Conservation (phyloP, 92 coral and sea anemone species). For the Nematostella vectensis region DNA sequence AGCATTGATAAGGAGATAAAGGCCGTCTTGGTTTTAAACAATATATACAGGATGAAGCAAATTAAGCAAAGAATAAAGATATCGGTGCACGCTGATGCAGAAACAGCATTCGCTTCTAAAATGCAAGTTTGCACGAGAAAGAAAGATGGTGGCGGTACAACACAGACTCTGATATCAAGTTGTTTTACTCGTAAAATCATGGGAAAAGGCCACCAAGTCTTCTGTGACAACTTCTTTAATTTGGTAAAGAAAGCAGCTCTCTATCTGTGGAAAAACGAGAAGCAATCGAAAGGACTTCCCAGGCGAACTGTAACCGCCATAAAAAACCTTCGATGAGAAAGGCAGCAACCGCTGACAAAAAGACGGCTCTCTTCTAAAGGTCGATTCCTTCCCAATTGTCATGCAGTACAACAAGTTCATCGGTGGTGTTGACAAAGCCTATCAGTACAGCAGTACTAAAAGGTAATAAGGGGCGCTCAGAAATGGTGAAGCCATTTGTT, state of each 20-base stretch:
- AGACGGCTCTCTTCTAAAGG: conserved; percentile 12
- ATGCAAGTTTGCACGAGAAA: too few species aligned
- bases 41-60: too few species aligned
- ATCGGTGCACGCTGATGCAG: too few species aligned
- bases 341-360: conserved; percentile 18
- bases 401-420: conserved; percentile 37
- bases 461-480: conserved; percentile 3
- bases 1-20: too few species aligned
- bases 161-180: conserved; percentile 22
- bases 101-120: too few species aligned
- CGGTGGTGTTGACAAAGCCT: conserved; percentile 34
- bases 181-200: conserved; percentile 3
- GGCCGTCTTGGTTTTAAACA: too few species aligned
- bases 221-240: conserved; percentile 37
- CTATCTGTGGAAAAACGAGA: conserved; percentile 46
- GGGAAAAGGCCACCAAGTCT: conserved; percentile 19
- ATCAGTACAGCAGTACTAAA: conserved; percentile 14
- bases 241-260: conserved; percentile 20
- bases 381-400: conserved; percentile 12
- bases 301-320: conserved; percentile 1
- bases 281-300: conserved; percentile 37
- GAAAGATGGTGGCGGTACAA: too few species aligned
- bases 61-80: too few species aligned
- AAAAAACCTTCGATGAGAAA: conserved; percentile 12
- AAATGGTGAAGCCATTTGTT: conserved; percentile 25